These are phyloP conservation scores for Zaprionus davidi DNA, from an alignment of 1,140 invertebrate genomes.

Conservation along the genomic window DNA sequence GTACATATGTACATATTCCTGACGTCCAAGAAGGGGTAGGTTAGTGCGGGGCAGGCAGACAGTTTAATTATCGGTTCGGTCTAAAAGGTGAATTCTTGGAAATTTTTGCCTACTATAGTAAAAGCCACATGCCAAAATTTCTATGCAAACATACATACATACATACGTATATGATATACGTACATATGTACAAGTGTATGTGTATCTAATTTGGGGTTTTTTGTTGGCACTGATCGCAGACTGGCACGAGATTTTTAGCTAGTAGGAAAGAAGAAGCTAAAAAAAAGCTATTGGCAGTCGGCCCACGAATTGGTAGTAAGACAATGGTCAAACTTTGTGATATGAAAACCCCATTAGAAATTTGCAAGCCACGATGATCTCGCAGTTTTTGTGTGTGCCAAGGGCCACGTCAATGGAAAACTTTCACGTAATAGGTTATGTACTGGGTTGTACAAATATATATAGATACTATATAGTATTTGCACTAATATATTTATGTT, in stretches of 20 bases:
- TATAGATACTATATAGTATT: not conserved
- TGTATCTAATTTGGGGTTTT: conserved; percentile 20
- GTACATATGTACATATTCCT: conserved; percentile 11
- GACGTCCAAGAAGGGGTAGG: conserved; percentile 26
- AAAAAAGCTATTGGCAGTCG: conserved; percentile 27
- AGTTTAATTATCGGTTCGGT: conserved; percentile 30
- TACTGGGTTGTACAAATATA: not conserved
- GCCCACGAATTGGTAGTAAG: conserved; percentile 3
- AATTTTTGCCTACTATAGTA: conserved; percentile 50
- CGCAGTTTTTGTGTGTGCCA: conserved; percentile 35
- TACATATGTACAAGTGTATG: not conserved
- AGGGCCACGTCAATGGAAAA: conserved; percentile 45
- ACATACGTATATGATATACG: not conserved
- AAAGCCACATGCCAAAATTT: conserved; percentile 38
- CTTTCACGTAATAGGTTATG: conserved; percentile 36
- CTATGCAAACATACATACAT: conserved; percentile 3
- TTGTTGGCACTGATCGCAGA: conserved; percentile 55
- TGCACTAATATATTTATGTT: not conserved
- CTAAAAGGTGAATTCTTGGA: conserved; percentile 57
- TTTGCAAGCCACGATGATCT: conserved; percentile 47
- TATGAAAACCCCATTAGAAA: conserved; percentile 16
- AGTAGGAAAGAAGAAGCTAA: conserved; percentile 16
- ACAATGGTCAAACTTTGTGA: conserved; percentile 34
- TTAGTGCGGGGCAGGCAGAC: conserved; percentile 24
- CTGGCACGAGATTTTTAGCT: conserved; percentile 68